Evolutionary conservation across 2,888 invertebrate species (phyloP).

Genomic region (Ormyrus pomaceus): DNA sequence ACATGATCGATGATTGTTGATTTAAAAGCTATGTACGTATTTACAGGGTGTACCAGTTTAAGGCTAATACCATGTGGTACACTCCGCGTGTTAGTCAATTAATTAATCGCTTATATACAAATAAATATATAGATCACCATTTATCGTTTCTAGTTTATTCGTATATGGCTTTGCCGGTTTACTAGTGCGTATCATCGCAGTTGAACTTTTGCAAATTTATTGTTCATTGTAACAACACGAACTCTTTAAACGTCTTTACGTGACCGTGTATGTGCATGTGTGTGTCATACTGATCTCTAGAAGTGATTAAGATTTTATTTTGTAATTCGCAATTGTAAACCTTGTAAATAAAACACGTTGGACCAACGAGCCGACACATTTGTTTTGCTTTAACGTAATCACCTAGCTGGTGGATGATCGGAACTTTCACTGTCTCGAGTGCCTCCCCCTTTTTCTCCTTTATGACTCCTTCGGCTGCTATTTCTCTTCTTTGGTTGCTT

Average conservation of each 20-base stretch:
- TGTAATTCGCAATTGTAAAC: slow-evolving; percentile 57
- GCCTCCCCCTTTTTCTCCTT: slow-evolving; percentile 59
- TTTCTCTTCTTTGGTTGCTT: slow-evolving; percentile 84
- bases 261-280: slow-evolving; percentile 52
- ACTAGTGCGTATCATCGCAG: slow-evolving; percentile 40
- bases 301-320: slow-evolving; percentile 54
- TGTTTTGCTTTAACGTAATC: slow-evolving; percentile 73
- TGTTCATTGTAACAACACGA: slow-evolving; percentile 28
- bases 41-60: neutral
- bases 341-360: slow-evolving; percentile 65
- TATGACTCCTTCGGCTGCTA: slow-evolving; percentile 74
- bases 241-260: slow-evolving; percentile 22
- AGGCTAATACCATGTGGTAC: slow-evolving; percentile 4
- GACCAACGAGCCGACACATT: slow-evolving; percentile 65
- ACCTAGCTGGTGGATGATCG: slow-evolving; percentile 79
- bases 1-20: slow-evolving; percentile 28
- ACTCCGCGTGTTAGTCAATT: slow-evolving; percentile 8
- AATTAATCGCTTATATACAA: slow-evolving; percentile 33
- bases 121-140: slow-evolving; percentile 23
- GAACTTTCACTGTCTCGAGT: slow-evolving; percentile 79
- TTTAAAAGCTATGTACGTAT: neutral
- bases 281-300: slow-evolving; percentile 47
- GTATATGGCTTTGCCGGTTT: slow-evolving; percentile 11
- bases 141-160: slow-evolving; percentile 24
- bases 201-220: slow-evolving; percentile 21